Evolutionary conservation across 2,113 vertebrate genomes (phyloP), one percentile per base, ranked within the genome.

Genomic region (Centropus bengalensis): DNA sequence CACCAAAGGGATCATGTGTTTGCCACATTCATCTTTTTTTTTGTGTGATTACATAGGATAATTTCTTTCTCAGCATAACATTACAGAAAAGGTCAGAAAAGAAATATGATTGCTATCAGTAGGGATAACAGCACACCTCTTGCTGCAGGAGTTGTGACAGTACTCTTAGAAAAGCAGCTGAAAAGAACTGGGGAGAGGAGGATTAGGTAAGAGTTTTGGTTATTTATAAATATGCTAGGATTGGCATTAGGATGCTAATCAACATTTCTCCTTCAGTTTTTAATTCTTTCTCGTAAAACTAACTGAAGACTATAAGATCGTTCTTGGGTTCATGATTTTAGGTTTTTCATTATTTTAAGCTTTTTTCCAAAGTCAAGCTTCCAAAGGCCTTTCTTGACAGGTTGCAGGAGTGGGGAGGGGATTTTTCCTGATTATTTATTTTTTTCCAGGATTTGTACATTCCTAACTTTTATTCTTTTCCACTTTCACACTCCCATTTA

Each of bases 371-470:
- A 86, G 8, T 28, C 33, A 42, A 55, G 8, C 7, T 86, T 88
- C n/a, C 16, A 24, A 40, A 71, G 79, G 7, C 8, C 19, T 15
- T 68, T 76, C 40, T 82, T 88, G 44, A 30, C 33, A 59, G 32
- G 2, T 7, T 30, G 14, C 0, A 0, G 9, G 21, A 24, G 6
- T 1, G 6, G 5, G 1, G 4, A 24, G 6, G 6, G 4, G 2
- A 5, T 14, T 32, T 52, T 55, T 58, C 1, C 5, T 11, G 12
- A 11, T 49, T 30, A 10, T n/a, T 3, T 51, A 3, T 32, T 2
- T 45, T 70, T 40, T 64, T 45, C 30, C 10, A 51, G 15, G 44
- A 18, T 84, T 24, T 52, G 28, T 54, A 4, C 3, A 21, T 78
- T 87, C 9, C 84, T 79, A 5, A 10, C 40, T 64, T 78, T 75